Evolutionary conservation across 2,113 vertebrate species (phyloP).

Genomic region (Ramphastos sulfuratus): DNA sequence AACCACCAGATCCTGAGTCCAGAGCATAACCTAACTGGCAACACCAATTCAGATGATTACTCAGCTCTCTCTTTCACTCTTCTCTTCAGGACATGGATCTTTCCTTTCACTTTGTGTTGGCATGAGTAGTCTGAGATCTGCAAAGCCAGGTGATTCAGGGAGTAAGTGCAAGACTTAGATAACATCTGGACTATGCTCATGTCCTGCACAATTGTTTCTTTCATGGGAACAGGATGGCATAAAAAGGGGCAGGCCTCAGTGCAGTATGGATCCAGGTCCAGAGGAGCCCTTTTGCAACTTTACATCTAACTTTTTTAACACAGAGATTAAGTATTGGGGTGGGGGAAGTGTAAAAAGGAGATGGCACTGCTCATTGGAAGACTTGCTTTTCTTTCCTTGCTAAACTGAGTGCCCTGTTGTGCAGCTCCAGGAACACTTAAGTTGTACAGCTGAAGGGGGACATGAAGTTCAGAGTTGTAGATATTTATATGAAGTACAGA

Average conservation of each 20-base stretch:
- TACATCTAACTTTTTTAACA: too few species aligned
- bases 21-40: neutral
- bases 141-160: neutral
- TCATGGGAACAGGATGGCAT: neutral
- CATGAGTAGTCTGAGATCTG: neutral
- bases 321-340: too few species aligned
- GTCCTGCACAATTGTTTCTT: neutral
- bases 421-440: neutral
- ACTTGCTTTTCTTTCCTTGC: neutral
- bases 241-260: neutral
- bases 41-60: fast-evolving
- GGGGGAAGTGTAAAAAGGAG: too few species aligned
- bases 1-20: neutral
- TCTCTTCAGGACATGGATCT: neutral
- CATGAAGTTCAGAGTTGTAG: neutral
- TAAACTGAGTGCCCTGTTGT: neutral
- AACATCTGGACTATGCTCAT: neutral
- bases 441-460: neutral
- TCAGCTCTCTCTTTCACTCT: neutral
- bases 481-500: neutral
- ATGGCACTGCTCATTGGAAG: too few species aligned
- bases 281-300: too few species aligned
- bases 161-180: neutral
- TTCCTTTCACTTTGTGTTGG: neutral
- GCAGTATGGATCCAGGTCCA: too few species aligned